A percentile compares a stretch with the other conserved stretches of the same genome.
Evolutionary conservation across 2,797 vertebrate species (phyloP).

Genomic region (Crypturellus tataupa): DNA sequence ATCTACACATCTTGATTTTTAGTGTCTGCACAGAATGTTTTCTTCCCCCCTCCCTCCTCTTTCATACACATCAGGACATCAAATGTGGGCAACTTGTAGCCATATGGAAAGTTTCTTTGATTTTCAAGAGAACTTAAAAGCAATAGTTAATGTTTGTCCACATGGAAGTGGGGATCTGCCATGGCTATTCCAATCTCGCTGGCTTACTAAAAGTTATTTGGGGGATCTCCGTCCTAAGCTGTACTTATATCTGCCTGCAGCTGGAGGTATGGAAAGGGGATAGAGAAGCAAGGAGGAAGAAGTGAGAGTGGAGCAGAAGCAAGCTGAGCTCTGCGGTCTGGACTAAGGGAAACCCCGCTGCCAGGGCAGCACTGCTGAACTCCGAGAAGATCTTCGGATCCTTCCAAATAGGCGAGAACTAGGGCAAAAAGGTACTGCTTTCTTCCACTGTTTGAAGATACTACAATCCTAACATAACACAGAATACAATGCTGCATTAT

Average conservation of each 20-base stretch:
- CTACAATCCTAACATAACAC: not conserved
- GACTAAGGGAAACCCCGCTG: not conserved
- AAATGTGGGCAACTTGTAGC: not conserved
- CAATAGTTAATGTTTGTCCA: not conserved
- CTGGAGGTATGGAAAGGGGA: not conserved
- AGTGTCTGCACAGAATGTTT: not conserved
- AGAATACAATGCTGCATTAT: not conserved
- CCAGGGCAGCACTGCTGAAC: not conserved
- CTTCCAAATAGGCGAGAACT: not conserved
- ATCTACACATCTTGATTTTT: not conserved
- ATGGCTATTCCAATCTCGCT: not conserved
- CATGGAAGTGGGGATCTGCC: not conserved
- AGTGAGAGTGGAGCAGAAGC: not conserved
- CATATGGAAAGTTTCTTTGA: not conserved
- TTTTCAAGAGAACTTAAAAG: not conserved
- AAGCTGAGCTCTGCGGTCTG: not conserved
- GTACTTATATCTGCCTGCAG: not conserved
- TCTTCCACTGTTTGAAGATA: not conserved
- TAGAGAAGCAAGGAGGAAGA: not conserved
- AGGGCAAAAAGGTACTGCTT: not conserved
- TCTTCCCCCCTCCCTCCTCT: not conserved
- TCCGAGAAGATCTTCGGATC: not conserved
- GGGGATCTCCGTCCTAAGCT: not conserved
- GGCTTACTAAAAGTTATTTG: not conserved
- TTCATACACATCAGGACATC: accelerated